Conservation (phyloP, 2,888 invertebrate genomes). For the Arge pagana region DNA sequence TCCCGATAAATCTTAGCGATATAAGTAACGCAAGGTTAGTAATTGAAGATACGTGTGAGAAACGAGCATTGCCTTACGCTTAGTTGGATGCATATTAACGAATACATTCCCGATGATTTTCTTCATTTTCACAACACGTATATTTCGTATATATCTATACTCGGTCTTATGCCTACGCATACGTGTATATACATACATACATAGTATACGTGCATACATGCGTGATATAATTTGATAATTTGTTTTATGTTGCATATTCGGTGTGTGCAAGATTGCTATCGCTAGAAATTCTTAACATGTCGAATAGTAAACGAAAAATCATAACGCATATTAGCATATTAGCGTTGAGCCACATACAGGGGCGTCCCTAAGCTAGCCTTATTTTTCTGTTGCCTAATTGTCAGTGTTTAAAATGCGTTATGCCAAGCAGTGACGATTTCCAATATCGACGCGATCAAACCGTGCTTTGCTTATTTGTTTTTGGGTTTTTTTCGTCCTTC, state of each 20-base stretch:
- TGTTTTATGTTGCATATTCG: conserved; percentile 19
- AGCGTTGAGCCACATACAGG: conserved; percentile 42
- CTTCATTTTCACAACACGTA: conserved; percentile 1
- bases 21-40: conserved; percentile 20
- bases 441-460: no score
- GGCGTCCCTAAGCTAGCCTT: conserved; percentile 48
- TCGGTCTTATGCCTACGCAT: no score
- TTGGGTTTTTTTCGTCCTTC: background rate
- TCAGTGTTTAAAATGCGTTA: no score
- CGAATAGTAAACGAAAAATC: conserved; percentile 5
- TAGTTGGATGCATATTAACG: conserved; percentile 16
- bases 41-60: conserved; percentile 1
- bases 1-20: conserved; percentile 14
- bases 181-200: conserved; percentile 2
- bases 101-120: conserved; percentile 1
- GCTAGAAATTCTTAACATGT: conserved; percentile 12
- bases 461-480: background rate
- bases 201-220: background rate
- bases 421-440: no score
- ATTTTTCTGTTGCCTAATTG: no score
- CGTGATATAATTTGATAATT: background rate
- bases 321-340: conserved; percentile 28
- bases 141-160: conserved; percentile 5
- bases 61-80: conserved; percentile 17
- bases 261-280: conserved; percentile 19